Conservation (phyloP, 1,140 invertebrate species). For the Eupeodes corollae region DNA sequence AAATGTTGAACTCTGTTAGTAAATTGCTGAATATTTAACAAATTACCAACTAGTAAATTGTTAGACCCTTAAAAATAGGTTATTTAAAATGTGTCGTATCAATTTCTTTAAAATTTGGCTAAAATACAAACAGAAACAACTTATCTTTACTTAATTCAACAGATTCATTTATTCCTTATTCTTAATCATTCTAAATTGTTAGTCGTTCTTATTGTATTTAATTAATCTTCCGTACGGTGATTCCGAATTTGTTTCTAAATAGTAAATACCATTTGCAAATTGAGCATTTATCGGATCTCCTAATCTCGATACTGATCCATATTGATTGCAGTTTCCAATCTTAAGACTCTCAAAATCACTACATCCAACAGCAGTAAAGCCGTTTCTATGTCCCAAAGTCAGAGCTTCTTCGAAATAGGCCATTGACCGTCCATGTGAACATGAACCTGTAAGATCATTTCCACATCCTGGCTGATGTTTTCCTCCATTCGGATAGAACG, state of each 20-base stretch:
- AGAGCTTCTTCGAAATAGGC: conserved; percentile 42
- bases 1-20: too few relatives aligned
- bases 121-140: too few relatives aligned
- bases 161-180: too few relatives aligned
- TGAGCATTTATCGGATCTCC: background rate
- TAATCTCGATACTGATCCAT: background rate
- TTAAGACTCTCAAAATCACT: background rate
- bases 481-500: conserved; percentile 38
- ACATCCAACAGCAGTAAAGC: conserved; percentile 1
- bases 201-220: too few relatives aligned
- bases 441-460: conserved; percentile 15
- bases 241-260: background rate
- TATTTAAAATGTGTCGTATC: too few relatives aligned
- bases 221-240: background rate
- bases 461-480: conserved; percentile 40
- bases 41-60: too few relatives aligned
- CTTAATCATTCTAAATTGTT: too few relatives aligned
- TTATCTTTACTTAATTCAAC: too few relatives aligned
- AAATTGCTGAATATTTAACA: too few relatives aligned
- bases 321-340: background rate
- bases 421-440: conserved; percentile 38
- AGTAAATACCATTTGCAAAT: background rate
- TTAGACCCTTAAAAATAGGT: too few relatives aligned
- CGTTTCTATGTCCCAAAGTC: background rate
- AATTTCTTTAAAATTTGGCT: too few relatives aligned